phyloP scores from a whole-genome alignment of 2,113 vertebrate genomes.

The Lepidothrix coronata region DNA sequence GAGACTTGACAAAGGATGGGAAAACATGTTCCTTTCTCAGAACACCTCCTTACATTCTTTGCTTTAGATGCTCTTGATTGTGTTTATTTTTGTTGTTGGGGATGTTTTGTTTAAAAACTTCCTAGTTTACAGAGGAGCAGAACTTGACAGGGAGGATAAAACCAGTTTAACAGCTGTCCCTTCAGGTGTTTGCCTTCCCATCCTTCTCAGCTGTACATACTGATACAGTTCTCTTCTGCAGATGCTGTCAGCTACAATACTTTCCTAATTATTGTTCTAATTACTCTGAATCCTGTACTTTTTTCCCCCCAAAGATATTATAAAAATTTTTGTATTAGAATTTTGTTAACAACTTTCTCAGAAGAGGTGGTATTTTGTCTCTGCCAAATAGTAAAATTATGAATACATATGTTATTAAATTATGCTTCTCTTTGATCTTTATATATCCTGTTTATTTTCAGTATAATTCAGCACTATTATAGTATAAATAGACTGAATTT shows the following conservation, averaged over 20 bases:
- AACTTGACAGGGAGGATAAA: not conserved
- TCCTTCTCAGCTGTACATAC: not conserved
- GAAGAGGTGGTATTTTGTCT: not conserved
- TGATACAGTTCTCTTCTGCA: not conserved
- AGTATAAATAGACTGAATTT: not conserved
- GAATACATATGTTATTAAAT: not conserved
- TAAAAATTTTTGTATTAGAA: not conserved
- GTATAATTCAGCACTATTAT: not conserved
- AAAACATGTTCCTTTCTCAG: not conserved
- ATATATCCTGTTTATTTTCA: not conserved
- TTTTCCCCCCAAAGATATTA: not conserved
- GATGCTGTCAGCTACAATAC: not conserved
- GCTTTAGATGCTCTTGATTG: not conserved
- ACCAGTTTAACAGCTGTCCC: not conserved
- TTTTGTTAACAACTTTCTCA: not conserved
- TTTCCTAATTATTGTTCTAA: not conserved
- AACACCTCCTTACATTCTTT: not conserved
- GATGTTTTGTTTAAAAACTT: not conserved
- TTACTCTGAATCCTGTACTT: not conserved
- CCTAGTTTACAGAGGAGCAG: not conserved
- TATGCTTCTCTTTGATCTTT: not conserved
- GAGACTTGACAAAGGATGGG: not conserved
- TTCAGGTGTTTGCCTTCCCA: not conserved
- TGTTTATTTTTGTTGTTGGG: not conserved
- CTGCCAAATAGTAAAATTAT: not conserved